Percentiles rank a stretch among this genome's conserved stretches.
Conservation (phyloP, 2,888 invertebrate genomes). For the Dexiosoma caninum region DNA sequence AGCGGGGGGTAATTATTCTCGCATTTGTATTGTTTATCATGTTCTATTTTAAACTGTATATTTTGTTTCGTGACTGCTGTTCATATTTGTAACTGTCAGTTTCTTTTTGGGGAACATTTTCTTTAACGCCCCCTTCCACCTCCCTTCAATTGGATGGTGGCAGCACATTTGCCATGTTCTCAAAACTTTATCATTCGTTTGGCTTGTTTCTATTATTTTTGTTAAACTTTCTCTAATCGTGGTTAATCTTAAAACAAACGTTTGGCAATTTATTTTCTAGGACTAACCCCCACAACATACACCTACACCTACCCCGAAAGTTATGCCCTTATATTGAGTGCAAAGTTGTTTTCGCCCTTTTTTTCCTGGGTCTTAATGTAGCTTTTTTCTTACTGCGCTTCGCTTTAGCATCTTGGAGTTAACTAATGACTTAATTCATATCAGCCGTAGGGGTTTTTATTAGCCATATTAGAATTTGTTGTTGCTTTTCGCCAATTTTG, state of each 20-base stretch:
- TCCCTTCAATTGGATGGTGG: not conserved
- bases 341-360: slow-evolving; percentile 45
- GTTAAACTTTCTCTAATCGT: slow-evolving; percentile 72
- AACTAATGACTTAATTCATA: slow-evolving; percentile 79
- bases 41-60: slow-evolving; percentile 20
- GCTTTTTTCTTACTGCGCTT: not conserved
- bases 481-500: slow-evolving; percentile 46
- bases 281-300: slow-evolving; percentile 16
- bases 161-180: slow-evolving; percentile 23
- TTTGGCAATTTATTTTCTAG: slow-evolving; percentile 77
- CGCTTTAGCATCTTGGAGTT: slow-evolving; percentile 66
- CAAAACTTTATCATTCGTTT: slow-evolving; percentile 58
- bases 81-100: slow-evolving; percentile 62
- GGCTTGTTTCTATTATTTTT: slow-evolving; percentile 46
- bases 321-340: not conserved
- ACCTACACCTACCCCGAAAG: slow-evolving; percentile 9
- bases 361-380: slow-evolving; percentile 13
- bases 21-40: slow-evolving; percentile 75
- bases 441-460: slow-evolving; percentile 74
- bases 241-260: slow-evolving; percentile 77
- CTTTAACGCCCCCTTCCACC: slow-evolving; percentile 2
- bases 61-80: slow-evolving; percentile 17
- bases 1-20: slow-evolving; percentile 76
- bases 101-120: slow-evolving; percentile 57
- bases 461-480: slow-evolving; percentile 73